Base-by-base conservation (phyloP, 1,140 invertebrate genomes). In the Anastrepha obliqua region DNA sequence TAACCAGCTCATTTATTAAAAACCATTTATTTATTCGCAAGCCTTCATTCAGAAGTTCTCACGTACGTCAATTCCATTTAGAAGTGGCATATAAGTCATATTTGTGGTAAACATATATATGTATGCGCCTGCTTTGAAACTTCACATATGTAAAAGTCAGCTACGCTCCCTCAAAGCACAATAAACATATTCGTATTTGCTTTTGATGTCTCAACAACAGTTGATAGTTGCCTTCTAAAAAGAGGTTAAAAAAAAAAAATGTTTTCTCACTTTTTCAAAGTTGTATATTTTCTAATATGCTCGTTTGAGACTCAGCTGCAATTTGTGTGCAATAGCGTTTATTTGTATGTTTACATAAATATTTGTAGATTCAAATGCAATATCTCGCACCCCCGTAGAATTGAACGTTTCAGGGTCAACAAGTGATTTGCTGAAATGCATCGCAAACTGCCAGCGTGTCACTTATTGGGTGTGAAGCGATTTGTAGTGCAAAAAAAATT, bases 391-490 rank as follows among this genome's bases (percentile, higher is more conserved):
- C 74, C 74, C 29, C 74, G 74, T 81, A 17, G 44, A 81, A 51
- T 81, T 55, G 17, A 81, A 81, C 44, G 51, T 17, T n/a, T 55
- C 17, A 81, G 55, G 74, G 74, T 81, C 74, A 51, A 55, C 74
- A 55, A 11, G n/a, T 58, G 7, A 51, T 51, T 81, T 15, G n/a
- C 70, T 78, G 17, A 15, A 78, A 2, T 7, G n/a, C 8, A 29
- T 7, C 6, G 3, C 64, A 67, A 29, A 29, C 17, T 17, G n/a
- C 1, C 17, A 9, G 20, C 3, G 4, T 29, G 74, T 55, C 44
- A 51, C 20, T 74, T 81, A 81, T 81, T 81, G 47, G 74, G 74
- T 42, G 74, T 81, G 17, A 55, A 81, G 47, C 55, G 74, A 17
- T 5, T 47, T 74, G 15, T 11, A 47, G 15, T 51, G 17, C 11